Conservation (phyloP, 2,888 invertebrate species). For the Cacoxenus indagator region DNA sequence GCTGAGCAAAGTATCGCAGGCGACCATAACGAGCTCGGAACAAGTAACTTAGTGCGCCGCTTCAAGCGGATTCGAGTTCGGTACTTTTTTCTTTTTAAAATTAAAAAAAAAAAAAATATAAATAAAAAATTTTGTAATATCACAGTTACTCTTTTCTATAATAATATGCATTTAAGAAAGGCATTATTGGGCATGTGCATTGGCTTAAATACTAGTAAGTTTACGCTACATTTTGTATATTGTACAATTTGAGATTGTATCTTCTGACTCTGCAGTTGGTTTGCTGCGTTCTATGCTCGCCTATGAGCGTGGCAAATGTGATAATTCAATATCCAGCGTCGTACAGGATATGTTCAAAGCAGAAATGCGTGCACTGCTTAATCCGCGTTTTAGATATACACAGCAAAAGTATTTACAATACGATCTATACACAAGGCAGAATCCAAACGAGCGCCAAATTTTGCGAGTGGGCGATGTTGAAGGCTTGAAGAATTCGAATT, state of each 20-base stretch:
- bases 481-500: slow-evolving; percentile 49
- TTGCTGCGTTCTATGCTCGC: slow-evolving; percentile 40
- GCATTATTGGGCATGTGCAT: neutral
- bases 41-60: neutral
- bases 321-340: slow-evolving; percentile 49
- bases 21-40: neutral
- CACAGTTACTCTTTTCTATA: neutral
- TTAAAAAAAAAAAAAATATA: neutral
- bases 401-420: slow-evolving; percentile 51
- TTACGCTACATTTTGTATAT: neutral
- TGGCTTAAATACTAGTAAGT: neutral
- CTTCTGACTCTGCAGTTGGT: slow-evolving; percentile 6
- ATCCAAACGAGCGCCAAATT: slow-evolving; percentile 50
- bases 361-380: slow-evolving; percentile 44
- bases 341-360: slow-evolving; percentile 48
- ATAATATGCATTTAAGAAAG: neutral
- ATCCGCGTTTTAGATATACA: slow-evolving; percentile 32
- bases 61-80: neutral
- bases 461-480: slow-evolving; percentile 49
- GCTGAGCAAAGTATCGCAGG: slow-evolving; percentile 14
- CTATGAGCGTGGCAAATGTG: slow-evolving; percentile 58
- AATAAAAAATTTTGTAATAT: neutral
- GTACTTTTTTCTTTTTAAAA: neutral
- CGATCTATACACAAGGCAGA: slow-evolving; percentile 60
- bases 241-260: neutral